Conservation (phyloP, 2,797 vertebrate genomes). For the Meda fulgida region DNA sequence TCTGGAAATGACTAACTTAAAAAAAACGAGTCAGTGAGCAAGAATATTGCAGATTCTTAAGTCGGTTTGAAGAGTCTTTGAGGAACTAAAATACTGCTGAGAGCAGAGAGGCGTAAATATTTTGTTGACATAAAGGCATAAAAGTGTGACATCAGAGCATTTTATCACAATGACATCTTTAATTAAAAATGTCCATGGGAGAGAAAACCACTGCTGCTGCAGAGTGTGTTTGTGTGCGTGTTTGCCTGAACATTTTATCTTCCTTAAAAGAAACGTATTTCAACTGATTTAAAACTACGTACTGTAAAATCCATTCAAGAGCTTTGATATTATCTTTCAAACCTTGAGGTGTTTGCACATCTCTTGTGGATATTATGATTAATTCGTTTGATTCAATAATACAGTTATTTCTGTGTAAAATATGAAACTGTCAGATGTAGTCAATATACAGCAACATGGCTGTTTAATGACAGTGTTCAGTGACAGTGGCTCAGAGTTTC, state of each 20-base stretch:
- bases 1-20: conserved; percentile 28
- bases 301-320: not conserved
- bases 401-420: not conserved
- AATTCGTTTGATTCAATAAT: not conserved
- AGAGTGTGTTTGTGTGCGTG: conserved; percentile 5
- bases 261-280: not conserved
- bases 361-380: not conserved
- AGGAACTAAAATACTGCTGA: conserved; percentile 40
- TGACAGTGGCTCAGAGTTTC: not conserved
- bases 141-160: conserved; percentile 40
- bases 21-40: conserved; percentile 18
- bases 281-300: not conserved
- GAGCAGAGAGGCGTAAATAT: conserved; percentile 48
- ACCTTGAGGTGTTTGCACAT: not conserved
- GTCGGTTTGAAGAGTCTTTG: conserved; percentile 8
- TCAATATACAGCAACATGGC: not conserved
- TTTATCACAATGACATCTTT: conserved; percentile 56
- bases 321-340: not conserved
- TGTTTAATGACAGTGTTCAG: not conserved
- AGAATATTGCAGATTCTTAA: not conserved
- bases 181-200: conserved; percentile 56
- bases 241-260: not conserved
- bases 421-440: not conserved
- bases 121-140: conserved; percentile 54
- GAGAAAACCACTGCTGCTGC: conserved; percentile 27